These are phyloP conservation scores for Meta bourneti DNA, from an alignment of 2,888 invertebrate species.

Conservation along the genomic window DNA sequence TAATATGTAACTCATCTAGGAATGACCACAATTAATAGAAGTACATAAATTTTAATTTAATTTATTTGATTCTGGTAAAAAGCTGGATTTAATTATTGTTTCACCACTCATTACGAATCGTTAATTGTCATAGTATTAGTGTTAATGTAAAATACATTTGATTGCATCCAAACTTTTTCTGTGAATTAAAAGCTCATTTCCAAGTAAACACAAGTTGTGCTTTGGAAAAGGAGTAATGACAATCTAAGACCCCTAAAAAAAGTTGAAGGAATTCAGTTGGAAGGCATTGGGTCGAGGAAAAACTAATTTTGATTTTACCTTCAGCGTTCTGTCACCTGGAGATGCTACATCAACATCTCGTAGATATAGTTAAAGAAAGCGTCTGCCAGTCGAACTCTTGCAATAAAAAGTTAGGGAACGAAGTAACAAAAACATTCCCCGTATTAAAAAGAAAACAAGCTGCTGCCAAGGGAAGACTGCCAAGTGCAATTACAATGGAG, in stretches of 20 bases:
- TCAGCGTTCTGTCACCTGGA: slow-evolving; percentile 34
- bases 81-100: too few relatives aligned
- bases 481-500: slow-evolving; percentile 35
- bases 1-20: too few relatives aligned
- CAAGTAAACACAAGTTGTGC: too few relatives aligned
- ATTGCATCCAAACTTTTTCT: too few relatives aligned
- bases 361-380: slow-evolving; percentile 37
- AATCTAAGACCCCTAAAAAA: not conserved
- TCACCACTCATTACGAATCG: too few relatives aligned
- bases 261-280: not conserved
- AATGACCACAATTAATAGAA: too few relatives aligned
- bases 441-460: slow-evolving; percentile 1
- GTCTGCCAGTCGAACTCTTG: slow-evolving; percentile 3
- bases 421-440: slow-evolving; percentile 17
- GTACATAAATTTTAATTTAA: too few relatives aligned
- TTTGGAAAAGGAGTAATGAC: slow-evolving; percentile 10
- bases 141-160: too few relatives aligned
- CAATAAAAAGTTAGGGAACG: slow-evolving; percentile 25
- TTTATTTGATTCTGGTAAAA: too few relatives aligned
- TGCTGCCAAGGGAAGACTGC: slow-evolving; percentile 28
- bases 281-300: not conserved
- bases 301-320: slow-evolving; percentile 4
- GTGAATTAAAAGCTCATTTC: too few relatives aligned
- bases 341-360: slow-evolving; percentile 26
- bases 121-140: too few relatives aligned